Evolutionary conservation across 2,797 vertebrate species (phyloP).

Genomic region (Molothrus aeneus): DNA sequence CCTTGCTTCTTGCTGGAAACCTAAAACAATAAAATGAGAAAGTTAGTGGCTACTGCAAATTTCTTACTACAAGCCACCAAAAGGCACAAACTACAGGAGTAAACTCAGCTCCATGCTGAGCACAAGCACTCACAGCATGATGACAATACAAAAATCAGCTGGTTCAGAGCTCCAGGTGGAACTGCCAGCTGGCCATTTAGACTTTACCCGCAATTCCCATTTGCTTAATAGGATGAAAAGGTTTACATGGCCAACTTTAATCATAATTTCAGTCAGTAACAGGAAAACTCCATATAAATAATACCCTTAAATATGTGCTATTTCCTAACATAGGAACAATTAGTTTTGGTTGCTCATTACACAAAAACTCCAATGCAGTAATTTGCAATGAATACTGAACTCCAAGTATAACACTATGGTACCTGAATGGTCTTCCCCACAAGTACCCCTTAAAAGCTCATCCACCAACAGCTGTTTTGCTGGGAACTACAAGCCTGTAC

Average conservation of each 20-base stretch:
- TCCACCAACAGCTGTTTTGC: neutral
- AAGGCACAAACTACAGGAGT: neutral
- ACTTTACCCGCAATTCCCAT: neutral
- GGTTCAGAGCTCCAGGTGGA: neutral
- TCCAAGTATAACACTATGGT: neutral
- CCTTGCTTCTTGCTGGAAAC: slow-evolving; percentile 72
- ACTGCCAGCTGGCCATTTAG: neutral
- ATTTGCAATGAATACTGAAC: neutral
- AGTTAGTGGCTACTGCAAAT: neutral
- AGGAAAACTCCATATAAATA: neutral
- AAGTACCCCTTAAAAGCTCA: neutral
- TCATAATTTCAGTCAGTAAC: neutral
- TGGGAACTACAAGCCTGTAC: neutral
- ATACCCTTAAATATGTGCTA: neutral
- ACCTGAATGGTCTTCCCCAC: neutral
- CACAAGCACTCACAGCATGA: neutral
- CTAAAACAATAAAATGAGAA: slow-evolving; percentile 68
- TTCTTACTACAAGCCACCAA: slow-evolving; percentile 38
- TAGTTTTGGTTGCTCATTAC: neutral
- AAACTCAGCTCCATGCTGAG: neutral
- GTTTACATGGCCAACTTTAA: neutral
- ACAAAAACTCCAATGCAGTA: neutral
- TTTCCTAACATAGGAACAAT: neutral
- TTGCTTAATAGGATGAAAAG: neutral
- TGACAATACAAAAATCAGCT: neutral